Conservation (phyloP, 2,888 invertebrate genomes). For the Chrysomela aeneicollis region DNA sequence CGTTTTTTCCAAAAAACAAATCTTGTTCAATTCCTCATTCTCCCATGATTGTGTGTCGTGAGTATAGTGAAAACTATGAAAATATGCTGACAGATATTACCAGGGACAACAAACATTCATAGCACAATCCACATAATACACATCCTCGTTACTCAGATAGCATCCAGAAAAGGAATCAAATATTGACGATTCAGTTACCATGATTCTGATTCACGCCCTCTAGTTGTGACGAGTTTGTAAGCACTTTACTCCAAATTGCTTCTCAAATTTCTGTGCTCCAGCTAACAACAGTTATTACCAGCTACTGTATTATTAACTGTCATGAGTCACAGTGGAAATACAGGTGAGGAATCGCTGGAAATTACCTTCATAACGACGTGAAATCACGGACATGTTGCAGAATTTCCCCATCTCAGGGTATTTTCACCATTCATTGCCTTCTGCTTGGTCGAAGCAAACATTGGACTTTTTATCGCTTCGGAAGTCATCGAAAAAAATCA, state of each 20-base stretch:
- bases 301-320: constrained; percentile 50
- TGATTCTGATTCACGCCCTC: constrained; percentile 44
- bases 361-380: constrained; percentile 43
- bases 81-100: no score
- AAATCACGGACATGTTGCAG: constrained; percentile 46
- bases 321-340: constrained; percentile 52
- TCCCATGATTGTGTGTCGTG: no score
- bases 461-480: constrained; percentile 25
- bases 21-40: no score
- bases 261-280: constrained; percentile 41
- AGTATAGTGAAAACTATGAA: no score
- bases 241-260: constrained; percentile 45
- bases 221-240: constrained; percentile 41
- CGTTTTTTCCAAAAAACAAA: no score
- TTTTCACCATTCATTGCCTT: constrained; percentile 33
- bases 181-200: constrained; percentile 46
- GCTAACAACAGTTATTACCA: constrained; percentile 49
- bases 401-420: constrained; percentile 36
- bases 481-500: not conserved
- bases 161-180: constrained; percentile 34
- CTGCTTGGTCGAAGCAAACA: constrained; percentile 27
- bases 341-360: constrained; percentile 45
- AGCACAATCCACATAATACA: not conserved
- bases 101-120: no score
- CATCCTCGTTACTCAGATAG: not conserved